Conservation (phyloP, 2,888 invertebrate species). For the Bellardia pandia region DNA sequence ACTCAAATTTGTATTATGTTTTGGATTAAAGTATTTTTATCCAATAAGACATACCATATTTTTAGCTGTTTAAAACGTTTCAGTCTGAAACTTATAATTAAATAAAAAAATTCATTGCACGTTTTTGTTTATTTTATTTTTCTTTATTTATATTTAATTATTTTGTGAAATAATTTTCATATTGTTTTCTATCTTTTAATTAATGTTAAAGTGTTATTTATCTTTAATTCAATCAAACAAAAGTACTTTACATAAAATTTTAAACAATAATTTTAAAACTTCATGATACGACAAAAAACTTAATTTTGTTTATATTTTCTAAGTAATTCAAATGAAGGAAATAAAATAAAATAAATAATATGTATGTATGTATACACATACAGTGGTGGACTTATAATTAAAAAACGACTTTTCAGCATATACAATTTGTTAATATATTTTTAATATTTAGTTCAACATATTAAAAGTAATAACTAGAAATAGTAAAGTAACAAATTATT, state of each 20-base stretch:
- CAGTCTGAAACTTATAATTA: constrained; percentile 4
- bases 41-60: too few species aligned
- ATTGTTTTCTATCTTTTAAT: neutral
- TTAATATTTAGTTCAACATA: too few species aligned
- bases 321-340: neutral
- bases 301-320: neutral
- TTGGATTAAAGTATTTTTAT: too few species aligned
- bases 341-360: neutral
- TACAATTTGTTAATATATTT: too few species aligned
- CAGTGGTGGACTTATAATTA: too few species aligned
- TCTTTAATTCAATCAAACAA: constrained; percentile 35
- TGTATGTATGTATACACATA: too few species aligned
- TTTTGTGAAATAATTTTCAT: neutral
- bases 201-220: neutral
- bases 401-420: too few species aligned
- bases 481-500: too few species aligned
- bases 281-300: neutral
- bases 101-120: constrained; percentile 46
- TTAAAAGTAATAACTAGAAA: too few species aligned
- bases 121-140: constrained; percentile 3
- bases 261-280: neutral
- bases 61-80: neutral
- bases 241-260: neutral
- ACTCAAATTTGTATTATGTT: neutral
- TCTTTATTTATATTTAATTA: constrained; percentile 7